Percentiles rank a stretch among this genome's conserved stretches.
Conservation (phyloP, 2,113 vertebrate species). For the Amphiprion ocellaris region DNA sequence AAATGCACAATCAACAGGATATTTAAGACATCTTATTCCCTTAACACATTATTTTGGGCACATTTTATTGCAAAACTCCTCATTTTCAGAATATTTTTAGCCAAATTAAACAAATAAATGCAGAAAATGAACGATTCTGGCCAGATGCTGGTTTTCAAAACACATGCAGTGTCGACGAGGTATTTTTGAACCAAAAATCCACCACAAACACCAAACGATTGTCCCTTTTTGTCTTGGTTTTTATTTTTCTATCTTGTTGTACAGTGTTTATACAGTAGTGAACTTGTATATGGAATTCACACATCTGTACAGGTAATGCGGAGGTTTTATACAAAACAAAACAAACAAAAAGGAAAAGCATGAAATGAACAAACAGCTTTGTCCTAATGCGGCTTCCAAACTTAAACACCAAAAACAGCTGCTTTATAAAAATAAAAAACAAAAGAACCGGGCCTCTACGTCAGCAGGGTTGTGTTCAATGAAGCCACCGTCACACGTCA, state of each 20-base stretch:
- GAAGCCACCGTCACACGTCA: conserved; percentile 41
- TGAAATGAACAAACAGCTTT: conserved; percentile 12
- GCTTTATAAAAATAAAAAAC: conserved; percentile 26
- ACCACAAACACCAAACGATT: not conserved
- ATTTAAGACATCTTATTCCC: too few relatives aligned
- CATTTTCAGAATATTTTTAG: too few relatives aligned
- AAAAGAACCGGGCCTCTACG: not conserved
- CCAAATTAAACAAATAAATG: too few relatives aligned
- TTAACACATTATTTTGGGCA: too few relatives aligned
- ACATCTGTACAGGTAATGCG: conserved; percentile 49
- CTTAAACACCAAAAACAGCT: conserved; percentile 26
- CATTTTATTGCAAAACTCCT: too few relatives aligned
- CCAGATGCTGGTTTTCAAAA: not conserved
- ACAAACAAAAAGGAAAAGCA: not conserved
- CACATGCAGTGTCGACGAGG: too few relatives aligned
- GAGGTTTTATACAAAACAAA: conserved; percentile 4
- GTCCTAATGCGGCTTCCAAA: conserved; percentile 12
- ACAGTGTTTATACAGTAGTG: conserved; percentile 36
- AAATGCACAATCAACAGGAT: too few relatives aligned
- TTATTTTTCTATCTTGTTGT: conserved; percentile 38
- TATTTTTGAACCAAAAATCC: too few relatives aligned
- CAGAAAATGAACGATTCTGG: too few relatives aligned
- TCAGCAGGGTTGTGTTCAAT: conserved; percentile 3
- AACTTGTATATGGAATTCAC: conserved; percentile 33
- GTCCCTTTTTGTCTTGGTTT: conserved; percentile 23